Base-by-base conservation (phyloP, 2,797 vertebrate species). In the Parauchenoglanis ngamensis region DNA sequence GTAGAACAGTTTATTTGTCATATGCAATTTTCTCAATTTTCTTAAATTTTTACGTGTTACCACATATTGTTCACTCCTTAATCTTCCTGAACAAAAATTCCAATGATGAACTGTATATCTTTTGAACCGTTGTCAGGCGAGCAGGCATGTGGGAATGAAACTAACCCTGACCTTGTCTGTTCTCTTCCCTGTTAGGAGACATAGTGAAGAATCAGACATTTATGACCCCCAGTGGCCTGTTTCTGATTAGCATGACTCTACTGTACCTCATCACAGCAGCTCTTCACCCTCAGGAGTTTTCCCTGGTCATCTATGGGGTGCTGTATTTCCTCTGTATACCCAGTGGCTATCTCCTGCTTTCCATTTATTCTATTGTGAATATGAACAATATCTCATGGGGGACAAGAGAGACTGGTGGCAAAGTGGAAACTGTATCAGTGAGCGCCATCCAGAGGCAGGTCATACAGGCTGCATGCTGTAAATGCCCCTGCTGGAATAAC, bases 281-380 rank as follows among this genome's bases (percentile, higher is more conserved):
- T 4, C 56, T 95, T 77, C 95, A 96, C 79, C 95, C 94, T 46
- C 92, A 95, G 89, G 95, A 96, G 79, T 83, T 91, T 25, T 78
- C 75, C 7, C 25, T 93, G 31, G 21, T 93, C 56, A 79, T 94
- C 72, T 92, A 92, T 52, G 93, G 93, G 17, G 1, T 93, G 8
- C 54, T 93, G 11, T 94, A 93, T 79, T 88, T 92, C 67, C 79
- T 93, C 17, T 92, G 90, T 75, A 90, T 93, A 31, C 93, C 93
- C 15, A 93, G 92, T 57, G 92, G 90, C 1, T 94, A 93, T 56
- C 88, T 93, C n/a, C 86, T 93, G 13, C 87, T 94, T 17, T 54
- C 79, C 40, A 94, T 94, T 77, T 94, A 93, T 73, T 91, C 92
- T 8, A 89, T 93, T 35, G 92, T 93, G 40, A 94, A 93, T 85